phyloP scores from a whole-genome alignment of 2,888 invertebrate genomes.

The Coelinius sp. region DNA sequence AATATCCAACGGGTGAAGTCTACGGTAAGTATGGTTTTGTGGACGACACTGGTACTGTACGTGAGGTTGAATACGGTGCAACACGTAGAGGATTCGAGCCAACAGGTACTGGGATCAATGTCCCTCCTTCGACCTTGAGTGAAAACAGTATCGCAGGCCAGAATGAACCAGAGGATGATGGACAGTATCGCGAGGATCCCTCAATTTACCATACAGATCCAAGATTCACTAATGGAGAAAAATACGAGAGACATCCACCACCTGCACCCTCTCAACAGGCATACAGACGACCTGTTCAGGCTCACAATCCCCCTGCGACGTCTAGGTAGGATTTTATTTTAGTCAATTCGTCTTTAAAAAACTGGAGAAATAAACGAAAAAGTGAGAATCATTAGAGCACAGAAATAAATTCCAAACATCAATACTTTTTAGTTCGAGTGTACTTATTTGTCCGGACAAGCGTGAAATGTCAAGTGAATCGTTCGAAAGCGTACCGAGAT shows the following conservation, averaged over 20 bases:
- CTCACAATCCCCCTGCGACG: slow-evolving; percentile 43
- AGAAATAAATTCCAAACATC: neutral
- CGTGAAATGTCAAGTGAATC: slow-evolving; percentile 64
- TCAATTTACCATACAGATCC: slow-evolving; percentile 83
- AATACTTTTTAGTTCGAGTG: slow-evolving; percentile 42
- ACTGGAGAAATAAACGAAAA: neutral
- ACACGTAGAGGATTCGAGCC: slow-evolving; percentile 87
- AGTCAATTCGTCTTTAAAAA: neutral
- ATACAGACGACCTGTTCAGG: slow-evolving; percentile 49
- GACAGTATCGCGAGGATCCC: slow-evolving; percentile 89
- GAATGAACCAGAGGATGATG: slow-evolving; percentile 82
- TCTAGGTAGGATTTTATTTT: slow-evolving; percentile 41
- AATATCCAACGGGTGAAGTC: slow-evolving; percentile 84
- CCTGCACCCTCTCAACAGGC: slow-evolving; percentile 56
- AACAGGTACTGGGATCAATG: slow-evolving; percentile 82
- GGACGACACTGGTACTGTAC: slow-evolving; percentile 81
- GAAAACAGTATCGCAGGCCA: slow-evolving; percentile 71
- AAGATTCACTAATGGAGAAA: slow-evolving; percentile 73
- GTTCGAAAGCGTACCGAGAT: slow-evolving; percentile 50
- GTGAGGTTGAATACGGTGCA: slow-evolving; percentile 90
- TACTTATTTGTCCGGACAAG: slow-evolving; percentile 37
- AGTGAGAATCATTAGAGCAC: neutral
- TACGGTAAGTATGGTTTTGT: slow-evolving; percentile 93
- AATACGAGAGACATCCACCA: slow-evolving; percentile 59
- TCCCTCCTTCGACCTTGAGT: slow-evolving; percentile 83